Conservation (phyloP, 1,140 invertebrate species). For the Apis dorsata region DNA sequence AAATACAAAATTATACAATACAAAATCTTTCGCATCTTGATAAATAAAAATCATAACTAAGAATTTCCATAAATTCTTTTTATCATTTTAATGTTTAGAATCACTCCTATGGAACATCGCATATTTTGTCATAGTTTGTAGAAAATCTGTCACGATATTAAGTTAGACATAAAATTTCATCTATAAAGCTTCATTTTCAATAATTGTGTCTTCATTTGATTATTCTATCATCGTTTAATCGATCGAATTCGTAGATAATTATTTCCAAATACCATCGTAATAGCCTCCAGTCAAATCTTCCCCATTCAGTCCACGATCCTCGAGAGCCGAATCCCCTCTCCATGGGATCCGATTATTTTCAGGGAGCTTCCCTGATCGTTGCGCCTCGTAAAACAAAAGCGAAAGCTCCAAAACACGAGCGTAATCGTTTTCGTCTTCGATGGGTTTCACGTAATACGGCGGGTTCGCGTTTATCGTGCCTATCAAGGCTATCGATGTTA, state of each 20-base stretch:
- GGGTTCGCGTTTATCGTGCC: constrained; percentile 23
- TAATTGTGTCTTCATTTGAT: background rate
- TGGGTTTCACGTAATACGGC: constrained; percentile 45
- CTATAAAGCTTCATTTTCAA: background rate
- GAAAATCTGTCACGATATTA: background rate
- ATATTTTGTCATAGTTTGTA: background rate
- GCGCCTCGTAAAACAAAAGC: constrained; percentile 84
- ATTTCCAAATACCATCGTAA: constrained; percentile 81
- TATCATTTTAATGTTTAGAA: too few relatives aligned
- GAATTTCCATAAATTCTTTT: too few relatives aligned
- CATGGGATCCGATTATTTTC: constrained; percentile 81
- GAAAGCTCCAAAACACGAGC: constrained; percentile 80
- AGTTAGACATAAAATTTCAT: background rate
- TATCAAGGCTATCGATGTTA: constrained; percentile 35
- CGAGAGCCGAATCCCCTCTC: constrained; percentile 82
- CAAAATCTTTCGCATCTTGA: too few relatives aligned
- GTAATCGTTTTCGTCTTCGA: constrained; percentile 77
- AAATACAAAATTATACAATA: too few relatives aligned
- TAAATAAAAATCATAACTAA: too few relatives aligned
- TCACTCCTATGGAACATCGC: too few relatives aligned
- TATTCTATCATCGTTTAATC: background rate
- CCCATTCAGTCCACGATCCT: constrained; percentile 80
- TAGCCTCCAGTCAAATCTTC: constrained; percentile 85
- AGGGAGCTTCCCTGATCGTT: constrained; percentile 83
- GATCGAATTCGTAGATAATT: background rate